Base-by-base conservation (phyloP, 2,797 vertebrate genomes). In the Sylvia borin region DNA sequence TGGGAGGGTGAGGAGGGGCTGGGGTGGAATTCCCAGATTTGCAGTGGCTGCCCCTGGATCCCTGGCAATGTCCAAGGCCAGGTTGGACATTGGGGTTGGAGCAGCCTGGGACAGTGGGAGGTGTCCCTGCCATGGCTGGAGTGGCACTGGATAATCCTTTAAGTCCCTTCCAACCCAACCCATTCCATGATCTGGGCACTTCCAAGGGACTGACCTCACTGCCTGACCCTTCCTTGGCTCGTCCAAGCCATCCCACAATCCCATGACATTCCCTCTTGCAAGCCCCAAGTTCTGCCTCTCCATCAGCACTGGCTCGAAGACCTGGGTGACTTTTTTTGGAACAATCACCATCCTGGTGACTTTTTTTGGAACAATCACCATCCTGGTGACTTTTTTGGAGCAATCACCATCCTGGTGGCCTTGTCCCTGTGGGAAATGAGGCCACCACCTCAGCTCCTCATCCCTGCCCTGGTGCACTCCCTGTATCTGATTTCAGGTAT, bases 91-190 rank as follows among this genome's bases (percentile, higher is more conserved):
- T 60, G 31, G 51, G 51, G 50, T 15, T 27, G 51, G 31, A 54
- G 19, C 53, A 53, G 10, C 32, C 61, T 43, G 62, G 83, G 5
- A 9, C 25, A 15, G 40, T 31, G 57, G 42, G 0, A 86, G 34
- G 21, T 34, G 57, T 48, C 57, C 48, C n/a, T 61, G 47, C 50
- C 14, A 47, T 16, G 48, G n/a, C 48, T 12, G 16, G 25, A 16
- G 4, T 34, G 34, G 26, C 0, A 13, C 1, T 9, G 21, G 36
- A 29, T 51, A 10, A 51, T 17, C 50, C 26, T 51, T 51, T 51
- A 51, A 16, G 27, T 53, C 51, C 51, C 51, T 53, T 51, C 51
- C 51, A 53, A 18, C 51, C 51, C 51, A 53, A 53, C 10, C 27
- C 51, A 31, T 31, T 31, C 51, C 51, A 53, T 53, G 51, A 53